Base-by-base conservation (phyloP, 2,888 invertebrate genomes). In the Caenorhabditis drosophilae region DNA sequence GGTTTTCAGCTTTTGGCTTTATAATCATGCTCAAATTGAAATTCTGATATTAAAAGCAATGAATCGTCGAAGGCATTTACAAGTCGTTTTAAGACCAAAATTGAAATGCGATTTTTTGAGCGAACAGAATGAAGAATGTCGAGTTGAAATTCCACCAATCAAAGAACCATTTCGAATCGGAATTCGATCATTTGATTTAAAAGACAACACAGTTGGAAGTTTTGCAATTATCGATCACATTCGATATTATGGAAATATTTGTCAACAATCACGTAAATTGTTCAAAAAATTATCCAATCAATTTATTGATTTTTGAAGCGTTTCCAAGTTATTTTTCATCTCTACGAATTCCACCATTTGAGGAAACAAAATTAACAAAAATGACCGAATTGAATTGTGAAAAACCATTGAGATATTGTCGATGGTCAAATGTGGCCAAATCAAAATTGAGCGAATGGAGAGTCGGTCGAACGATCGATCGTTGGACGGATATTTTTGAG, bases 11-110 rank as follows among this genome's bases (percentile, higher is more conserved):
- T 82, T 78, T 46, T 82, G 82, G 82, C 71, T 82, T 9, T 81
- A 82, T 66, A 82, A 82, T 49, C 64, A 72, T 23, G 82, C 82
- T 2, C 75, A 78, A 45, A 48, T 82, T 2, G 82, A 82, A 68
- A 80, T 82, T 3, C 49, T 82, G 2, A 55, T 82, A 18, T 67
- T 81, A 26, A 66, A 67, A 41, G 66, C 76, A 1, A 67, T 67
- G 54, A 70, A 66, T 46, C 50, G 76, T 31, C 61, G 76, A 52
- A 44, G 69, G 23, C 79, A 77, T 64, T 63, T 81, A 27, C 77
- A 79, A 57, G 80, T 79, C n/a, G 35, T 75, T 23, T 40, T 58
- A 15, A 61, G 80, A 11, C 79, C 80, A 9, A 62, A 62, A 44
- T 73, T 73, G 60, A 78, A 80, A 40, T 81, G 81, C 55, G 74